A percentile compares a stretch with the other conserved stretches of the same genome.
Conservation (phyloP, 2,113 vertebrate species). For the Leptosomus discolor region DNA sequence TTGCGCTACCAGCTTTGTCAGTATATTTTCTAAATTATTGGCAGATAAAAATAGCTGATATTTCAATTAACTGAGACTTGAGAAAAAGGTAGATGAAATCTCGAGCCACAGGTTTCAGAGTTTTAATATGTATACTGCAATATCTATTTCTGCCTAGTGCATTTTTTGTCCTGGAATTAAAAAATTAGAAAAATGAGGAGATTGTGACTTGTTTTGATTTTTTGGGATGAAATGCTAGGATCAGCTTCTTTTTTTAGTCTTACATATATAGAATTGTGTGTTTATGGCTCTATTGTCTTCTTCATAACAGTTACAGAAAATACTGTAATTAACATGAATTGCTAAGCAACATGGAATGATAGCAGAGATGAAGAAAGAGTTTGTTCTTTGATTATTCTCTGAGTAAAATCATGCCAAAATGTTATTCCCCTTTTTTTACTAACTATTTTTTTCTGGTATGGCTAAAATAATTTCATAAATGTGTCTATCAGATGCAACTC, state of each 20-base stretch:
- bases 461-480: not conserved
- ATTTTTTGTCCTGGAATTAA: not conserved
- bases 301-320: not conserved
- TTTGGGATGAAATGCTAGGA: not conserved
- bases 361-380: not conserved
- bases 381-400: not conserved
- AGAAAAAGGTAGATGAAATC: not conserved
- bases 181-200: not conserved
- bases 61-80: not conserved
- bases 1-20: not conserved
- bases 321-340: not conserved
- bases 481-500: not conserved
- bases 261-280: not conserved
- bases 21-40: not conserved
- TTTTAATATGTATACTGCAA: not conserved
- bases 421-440: not conserved
- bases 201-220: not conserved
- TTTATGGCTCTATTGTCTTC: not conserved
- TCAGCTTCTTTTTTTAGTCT: not conserved
- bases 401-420: not conserved
- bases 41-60: not conserved
- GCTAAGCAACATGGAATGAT: not conserved
- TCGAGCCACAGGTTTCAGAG: not conserved
- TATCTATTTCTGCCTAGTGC: not conserved
- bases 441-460: not conserved